These are phyloP conservation scores for Araneus ventricosus DNA, from an alignment of 1,140 invertebrate species.

Conservation along the genomic window DNA sequence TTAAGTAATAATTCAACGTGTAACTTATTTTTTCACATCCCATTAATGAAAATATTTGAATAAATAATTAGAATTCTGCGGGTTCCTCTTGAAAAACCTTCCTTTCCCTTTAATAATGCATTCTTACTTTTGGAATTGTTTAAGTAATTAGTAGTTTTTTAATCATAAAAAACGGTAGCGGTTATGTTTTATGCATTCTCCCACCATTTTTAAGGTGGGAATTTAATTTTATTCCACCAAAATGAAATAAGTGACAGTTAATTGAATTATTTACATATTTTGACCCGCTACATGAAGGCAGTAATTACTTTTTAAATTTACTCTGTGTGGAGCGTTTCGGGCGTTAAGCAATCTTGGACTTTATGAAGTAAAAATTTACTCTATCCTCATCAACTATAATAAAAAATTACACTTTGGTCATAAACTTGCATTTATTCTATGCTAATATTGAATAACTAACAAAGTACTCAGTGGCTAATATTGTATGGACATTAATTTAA, in stretches of 20 bases:
- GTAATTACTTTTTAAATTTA: slow-evolving; percentile 22
- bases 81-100: not conserved
- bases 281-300: not conserved
- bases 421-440: slow-evolving; percentile 19
- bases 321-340: not conserved
- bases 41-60: slow-evolving; percentile 50
- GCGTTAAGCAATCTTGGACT: not conserved
- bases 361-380: not conserved
- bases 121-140: slow-evolving; percentile 18
- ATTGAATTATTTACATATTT: slow-evolving; percentile 55
- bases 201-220: not conserved
- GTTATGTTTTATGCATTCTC: slow-evolving; percentile 31
- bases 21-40: not conserved
- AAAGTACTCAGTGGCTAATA: not conserved
- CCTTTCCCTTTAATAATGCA: not conserved
- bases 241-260: slow-evolving; percentile 46
- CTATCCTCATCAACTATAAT: not conserved
- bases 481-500: not conserved
- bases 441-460: not conserved
- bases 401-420: not conserved
- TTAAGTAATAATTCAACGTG: not conserved
- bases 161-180: slow-evolving; percentile 5
- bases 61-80: not conserved
- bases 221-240: not conserved
- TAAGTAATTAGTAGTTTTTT: slow-evolving; percentile 31